phyloP scores from a whole-genome alignment of 1,140 invertebrate genomes.

The Drosophila nikananu region DNA sequence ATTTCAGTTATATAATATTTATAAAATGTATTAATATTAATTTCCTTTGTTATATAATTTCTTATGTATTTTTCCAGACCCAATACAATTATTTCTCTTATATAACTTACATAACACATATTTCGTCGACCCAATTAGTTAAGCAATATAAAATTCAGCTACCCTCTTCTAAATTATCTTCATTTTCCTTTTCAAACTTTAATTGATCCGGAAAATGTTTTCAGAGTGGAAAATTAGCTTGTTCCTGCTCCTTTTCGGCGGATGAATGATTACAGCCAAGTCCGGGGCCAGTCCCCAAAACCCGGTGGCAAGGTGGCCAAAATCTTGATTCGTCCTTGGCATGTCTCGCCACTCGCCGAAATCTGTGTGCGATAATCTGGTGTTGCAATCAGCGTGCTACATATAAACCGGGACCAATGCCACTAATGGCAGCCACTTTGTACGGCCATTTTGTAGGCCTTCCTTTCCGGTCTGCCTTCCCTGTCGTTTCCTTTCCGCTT shows the following conservation, averaged over 20 bases:
- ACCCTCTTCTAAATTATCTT: conserved; percentile 27
- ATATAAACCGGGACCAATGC: conserved; percentile 26
- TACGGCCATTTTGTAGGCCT: conserved; percentile 53
- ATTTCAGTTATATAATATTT: background rate
- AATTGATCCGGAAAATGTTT: conserved; percentile 74
- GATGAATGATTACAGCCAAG: conserved; percentile 43
- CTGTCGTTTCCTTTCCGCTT: background rate
- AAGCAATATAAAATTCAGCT: conserved; percentile 3
- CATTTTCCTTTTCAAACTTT: conserved; percentile 23
- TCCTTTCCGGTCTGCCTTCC: conserved; percentile 34
- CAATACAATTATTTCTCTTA: background rate
- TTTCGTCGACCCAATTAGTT: conserved; percentile 6
- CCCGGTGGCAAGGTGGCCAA: background rate
- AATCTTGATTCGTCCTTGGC: conserved; percentile 22
- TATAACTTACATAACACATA: background rate
- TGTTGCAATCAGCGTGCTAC: conserved; percentile 59
- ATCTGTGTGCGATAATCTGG: conserved; percentile 73
- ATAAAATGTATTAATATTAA: background rate
- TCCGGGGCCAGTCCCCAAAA: background rate
- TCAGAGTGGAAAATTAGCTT: conserved; percentile 30
- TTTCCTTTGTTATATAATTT: background rate
- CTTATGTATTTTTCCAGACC: background rate
- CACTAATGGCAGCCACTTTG: conserved; percentile 76
- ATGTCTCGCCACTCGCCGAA: conserved; percentile 31
- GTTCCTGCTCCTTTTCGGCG: conserved; percentile 24